These are phyloP conservation scores for Vesta saturnalis DNA, from an alignment of 2,888 invertebrate genomes.

Conservation along the genomic window DNA sequence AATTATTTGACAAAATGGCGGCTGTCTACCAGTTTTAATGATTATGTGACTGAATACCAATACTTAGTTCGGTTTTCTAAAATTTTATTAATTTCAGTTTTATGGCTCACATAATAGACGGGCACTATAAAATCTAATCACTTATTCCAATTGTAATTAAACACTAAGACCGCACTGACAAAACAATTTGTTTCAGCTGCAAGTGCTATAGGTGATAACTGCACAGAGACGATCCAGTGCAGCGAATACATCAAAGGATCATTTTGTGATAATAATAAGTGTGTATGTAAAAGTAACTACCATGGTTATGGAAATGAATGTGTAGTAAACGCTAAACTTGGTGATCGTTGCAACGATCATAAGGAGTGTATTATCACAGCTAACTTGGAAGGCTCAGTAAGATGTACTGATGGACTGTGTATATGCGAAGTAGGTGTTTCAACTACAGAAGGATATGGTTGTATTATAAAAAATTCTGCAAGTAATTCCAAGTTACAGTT, in stretches of 20 bases:
- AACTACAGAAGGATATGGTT: constrained; percentile 19
- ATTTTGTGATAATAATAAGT: constrained; percentile 49
- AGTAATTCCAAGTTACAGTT: no score
- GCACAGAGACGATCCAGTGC: constrained; percentile 56
- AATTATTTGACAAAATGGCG: no score
- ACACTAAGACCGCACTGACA: no score
- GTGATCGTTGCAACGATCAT: constrained; percentile 49
- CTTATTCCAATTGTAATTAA: no score
- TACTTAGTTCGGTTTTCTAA: no score
- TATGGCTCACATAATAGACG: no score
- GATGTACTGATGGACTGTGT: constrained; percentile 53
- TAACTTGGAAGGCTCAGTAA: constrained; percentile 43
- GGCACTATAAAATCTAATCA: no score
- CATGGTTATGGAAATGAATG: constrained; percentile 52
- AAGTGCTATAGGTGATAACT: constrained; percentile 52
- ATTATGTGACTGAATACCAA: no score
- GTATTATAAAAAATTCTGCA: background rate
- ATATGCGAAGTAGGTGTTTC: constrained; percentile 49
- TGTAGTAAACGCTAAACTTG: constrained; percentile 47
- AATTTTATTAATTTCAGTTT: no score
- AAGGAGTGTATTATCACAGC: constrained; percentile 52
- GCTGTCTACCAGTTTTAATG: no score
- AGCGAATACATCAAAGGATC: constrained; percentile 50
- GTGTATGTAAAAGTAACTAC: constrained; percentile 50
- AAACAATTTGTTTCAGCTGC: constrained; percentile 52